A percentile compares a stretch with the other conserved stretches of the same genome.
Evolutionary conservation across 92 coral and sea anemone genomes (phyloP).

Genomic region (Zoanthus solanderi): DNA sequence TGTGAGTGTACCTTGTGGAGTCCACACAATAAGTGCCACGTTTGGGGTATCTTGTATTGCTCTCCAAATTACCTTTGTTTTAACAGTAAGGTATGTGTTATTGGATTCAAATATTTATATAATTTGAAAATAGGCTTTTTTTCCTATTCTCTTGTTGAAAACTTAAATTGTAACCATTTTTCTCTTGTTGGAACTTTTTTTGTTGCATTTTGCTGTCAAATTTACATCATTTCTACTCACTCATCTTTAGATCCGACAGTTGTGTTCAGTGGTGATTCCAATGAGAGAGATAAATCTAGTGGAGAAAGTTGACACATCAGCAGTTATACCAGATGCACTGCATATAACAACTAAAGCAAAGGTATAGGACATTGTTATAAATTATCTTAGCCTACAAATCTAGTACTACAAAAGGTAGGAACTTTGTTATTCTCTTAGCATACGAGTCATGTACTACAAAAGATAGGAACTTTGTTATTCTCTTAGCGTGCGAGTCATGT

Average conservation of each 20-base stretch:
- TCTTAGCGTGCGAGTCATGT: too few relatives aligned
- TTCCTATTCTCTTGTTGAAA: not conserved
- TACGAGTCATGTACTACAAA: too few relatives aligned
- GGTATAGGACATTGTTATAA: slow-evolving; percentile 38
- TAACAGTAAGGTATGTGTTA: slow-evolving; percentile 78
- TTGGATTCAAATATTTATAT: not conserved
- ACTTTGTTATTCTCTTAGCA: too few relatives aligned
- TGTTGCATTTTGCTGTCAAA: not conserved
- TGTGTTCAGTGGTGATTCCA: slow-evolving; percentile 90
- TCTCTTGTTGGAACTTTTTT: not conserved
- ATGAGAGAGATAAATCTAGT: slow-evolving; percentile 97
- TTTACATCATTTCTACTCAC: not conserved
- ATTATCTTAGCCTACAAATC: not conserved
- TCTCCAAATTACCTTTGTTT: slow-evolving; percentile 97
- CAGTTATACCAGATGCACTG: slow-evolving; percentile 88
- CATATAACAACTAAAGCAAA: slow-evolving; percentile 94
- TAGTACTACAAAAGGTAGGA: not conserved
- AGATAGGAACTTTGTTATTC: too few relatives aligned
- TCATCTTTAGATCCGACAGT: slow-evolving; percentile 79
- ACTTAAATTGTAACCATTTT: not conserved
- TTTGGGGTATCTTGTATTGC: slow-evolving; percentile 93
- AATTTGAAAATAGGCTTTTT: not conserved
- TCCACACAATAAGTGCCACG: slow-evolving; percentile 87
- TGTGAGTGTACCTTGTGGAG: slow-evolving; percentile 99
- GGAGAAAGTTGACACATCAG: slow-evolving; percentile 92